These are phyloP conservation scores for Nemurella pictetii DNA, from an alignment of 2,888 invertebrate genomes.

Conservation along the genomic window DNA sequence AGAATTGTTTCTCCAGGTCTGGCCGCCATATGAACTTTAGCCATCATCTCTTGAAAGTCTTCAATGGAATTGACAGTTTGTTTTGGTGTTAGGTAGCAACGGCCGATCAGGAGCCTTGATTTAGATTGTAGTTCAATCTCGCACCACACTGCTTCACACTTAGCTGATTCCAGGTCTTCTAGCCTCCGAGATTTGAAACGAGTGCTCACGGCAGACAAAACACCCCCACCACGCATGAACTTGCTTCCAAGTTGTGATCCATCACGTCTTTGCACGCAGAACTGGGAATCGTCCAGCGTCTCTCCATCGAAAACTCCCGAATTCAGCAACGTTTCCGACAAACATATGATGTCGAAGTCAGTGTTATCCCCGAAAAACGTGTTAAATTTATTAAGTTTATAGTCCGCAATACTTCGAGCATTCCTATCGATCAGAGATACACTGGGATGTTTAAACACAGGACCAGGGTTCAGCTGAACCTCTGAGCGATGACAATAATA, in stretches of 20 bases:
- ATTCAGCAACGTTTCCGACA: background rate
- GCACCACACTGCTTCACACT: too few relatives aligned
- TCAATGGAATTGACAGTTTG: background rate
- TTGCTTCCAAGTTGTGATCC: background rate
- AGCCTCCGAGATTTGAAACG: background rate
- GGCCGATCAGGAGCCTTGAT: background rate
- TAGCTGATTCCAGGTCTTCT: too few relatives aligned
- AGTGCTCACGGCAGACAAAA: background rate
- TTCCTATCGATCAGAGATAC: background rate
- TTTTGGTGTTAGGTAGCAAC: background rate
- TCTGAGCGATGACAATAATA: too few relatives aligned
- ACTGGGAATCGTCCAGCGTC: too few relatives aligned
- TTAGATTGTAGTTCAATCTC: background rate
- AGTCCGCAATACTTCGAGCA: background rate
- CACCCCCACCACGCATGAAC: background rate
- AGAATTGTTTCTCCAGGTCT: background rate
- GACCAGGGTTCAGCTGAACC: background rate
- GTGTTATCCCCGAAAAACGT: background rate
- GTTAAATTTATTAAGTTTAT: background rate
- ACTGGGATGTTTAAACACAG: too few relatives aligned
- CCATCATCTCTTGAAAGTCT: too few relatives aligned
- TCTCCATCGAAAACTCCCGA: background rate
- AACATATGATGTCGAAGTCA: background rate
- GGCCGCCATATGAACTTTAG: too few relatives aligned
- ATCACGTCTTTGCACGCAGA: background rate